Evolutionary conservation across 1,140 invertebrate genomes (phyloP).

Genomic region (Adoxophyes honmai): DNA sequence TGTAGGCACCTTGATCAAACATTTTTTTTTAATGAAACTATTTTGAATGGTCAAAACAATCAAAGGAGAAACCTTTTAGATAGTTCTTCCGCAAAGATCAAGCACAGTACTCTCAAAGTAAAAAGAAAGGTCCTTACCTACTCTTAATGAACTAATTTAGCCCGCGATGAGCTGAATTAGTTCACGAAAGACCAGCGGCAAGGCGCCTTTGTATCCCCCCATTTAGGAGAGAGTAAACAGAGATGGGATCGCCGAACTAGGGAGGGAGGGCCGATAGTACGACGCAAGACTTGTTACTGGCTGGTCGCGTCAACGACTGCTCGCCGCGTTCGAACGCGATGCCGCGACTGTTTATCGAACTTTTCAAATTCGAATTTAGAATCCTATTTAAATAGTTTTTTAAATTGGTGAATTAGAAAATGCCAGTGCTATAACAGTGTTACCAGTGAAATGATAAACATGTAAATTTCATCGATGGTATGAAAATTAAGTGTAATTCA

Average conservation of each 20-base stretch:
- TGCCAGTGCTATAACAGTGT: constrained; percentile 28
- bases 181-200: constrained; percentile 52
- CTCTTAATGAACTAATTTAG: background rate
- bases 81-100: too few relatives aligned
- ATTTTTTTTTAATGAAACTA: too few relatives aligned
- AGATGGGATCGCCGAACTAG: constrained; percentile 40
- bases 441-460: constrained; percentile 47
- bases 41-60: too few relatives aligned
- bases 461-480: constrained; percentile 57
- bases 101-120: too few relatives aligned
- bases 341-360: constrained; percentile 49
- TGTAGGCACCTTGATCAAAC: too few relatives aligned
- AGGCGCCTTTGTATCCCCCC: constrained; percentile 62
- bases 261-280: constrained; percentile 66
- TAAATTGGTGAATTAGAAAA: constrained; percentile 26
- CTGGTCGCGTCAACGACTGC: constrained; percentile 12
- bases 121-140: background rate
- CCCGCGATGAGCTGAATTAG: constrained; percentile 30
- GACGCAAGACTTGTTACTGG: constrained; percentile 40
- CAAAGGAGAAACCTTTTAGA: too few relatives aligned
- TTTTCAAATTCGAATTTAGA: constrained; percentile 45
- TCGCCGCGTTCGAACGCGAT: constrained; percentile 35
- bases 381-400: constrained; percentile 27
- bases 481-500: constrained; percentile 53
- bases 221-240: constrained; percentile 68